A percentile compares a stretch with the other conserved stretches of the same genome.
Evolutionary conservation across 2,888 invertebrate species (phyloP).

Genomic region (Uropetala carovei): DNA sequence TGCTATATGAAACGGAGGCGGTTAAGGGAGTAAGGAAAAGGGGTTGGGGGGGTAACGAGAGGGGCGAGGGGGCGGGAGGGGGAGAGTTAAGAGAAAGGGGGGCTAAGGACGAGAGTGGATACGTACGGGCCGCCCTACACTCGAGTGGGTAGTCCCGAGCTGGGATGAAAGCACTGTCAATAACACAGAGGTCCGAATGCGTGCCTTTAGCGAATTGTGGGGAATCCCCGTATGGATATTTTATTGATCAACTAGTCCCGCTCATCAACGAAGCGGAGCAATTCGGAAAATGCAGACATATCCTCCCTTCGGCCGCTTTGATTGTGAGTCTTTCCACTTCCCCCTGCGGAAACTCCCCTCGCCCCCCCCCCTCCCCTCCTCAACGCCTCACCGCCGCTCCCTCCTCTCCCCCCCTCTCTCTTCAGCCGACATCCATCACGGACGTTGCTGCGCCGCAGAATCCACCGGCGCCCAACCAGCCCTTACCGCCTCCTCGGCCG

Average conservation of each 20-base stretch:
- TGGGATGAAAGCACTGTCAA: slow-evolving; percentile 58
- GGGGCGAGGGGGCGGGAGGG: neutral
- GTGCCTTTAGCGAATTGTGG: slow-evolving; percentile 25
- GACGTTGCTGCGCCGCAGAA: neutral
- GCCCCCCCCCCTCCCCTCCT: neutral
- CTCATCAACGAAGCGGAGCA: slow-evolving; percentile 61
- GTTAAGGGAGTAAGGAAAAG: no score
- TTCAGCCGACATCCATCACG: neutral
- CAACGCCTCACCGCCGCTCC: neutral
- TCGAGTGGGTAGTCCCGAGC: slow-evolving; percentile 50
- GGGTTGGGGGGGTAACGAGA: neutral
- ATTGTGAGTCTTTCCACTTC: slow-evolving; percentile 30
- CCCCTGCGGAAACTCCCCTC: neutral
- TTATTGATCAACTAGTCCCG: slow-evolving; percentile 61
- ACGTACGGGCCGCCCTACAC: neutral
- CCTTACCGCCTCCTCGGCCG: neutral
- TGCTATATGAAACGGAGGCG: neutral
- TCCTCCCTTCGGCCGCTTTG: slow-evolving; percentile 50
- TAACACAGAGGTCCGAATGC: slow-evolving; percentile 55
- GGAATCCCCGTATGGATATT: slow-evolving; percentile 43
- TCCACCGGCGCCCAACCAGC: neutral
- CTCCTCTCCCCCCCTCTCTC: neutral
- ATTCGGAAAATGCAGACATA: slow-evolving; percentile 56
- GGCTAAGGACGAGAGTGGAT: neutral
- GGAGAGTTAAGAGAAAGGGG: neutral